These are phyloP conservation scores for Serilophus lunatus DNA, from an alignment of 2,113 vertebrate species.

Conservation along the genomic window DNA sequence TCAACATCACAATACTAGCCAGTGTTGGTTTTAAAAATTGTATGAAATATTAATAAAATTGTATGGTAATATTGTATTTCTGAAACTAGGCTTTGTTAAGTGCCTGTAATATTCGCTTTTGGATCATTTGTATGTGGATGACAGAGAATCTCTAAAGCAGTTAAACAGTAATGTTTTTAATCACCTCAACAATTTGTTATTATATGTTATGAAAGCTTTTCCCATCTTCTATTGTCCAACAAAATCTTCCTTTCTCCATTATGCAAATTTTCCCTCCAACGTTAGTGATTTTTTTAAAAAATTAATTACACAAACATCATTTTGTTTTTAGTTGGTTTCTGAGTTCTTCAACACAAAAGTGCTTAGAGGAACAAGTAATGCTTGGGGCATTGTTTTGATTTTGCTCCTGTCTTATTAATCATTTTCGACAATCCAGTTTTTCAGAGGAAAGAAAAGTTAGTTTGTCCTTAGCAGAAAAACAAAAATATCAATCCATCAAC, in stretches of 20 bases:
- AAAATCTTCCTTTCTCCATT: neutral
- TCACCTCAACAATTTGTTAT: neutral
- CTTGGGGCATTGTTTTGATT: neutral
- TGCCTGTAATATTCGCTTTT: conserved; percentile 27
- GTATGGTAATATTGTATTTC: conserved; percentile 60
- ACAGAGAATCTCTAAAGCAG: neutral
- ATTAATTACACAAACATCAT: neutral
- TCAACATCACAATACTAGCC: conserved; percentile 37
- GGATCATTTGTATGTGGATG: neutral
- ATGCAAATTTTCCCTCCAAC: neutral
- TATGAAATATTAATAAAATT: conserved; percentile 61
- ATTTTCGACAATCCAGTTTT: neutral
- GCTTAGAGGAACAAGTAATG: neutral
- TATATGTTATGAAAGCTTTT: conserved; percentile 2
- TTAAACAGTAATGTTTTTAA: neutral
- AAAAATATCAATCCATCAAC: neutral
- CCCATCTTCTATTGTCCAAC: neutral
- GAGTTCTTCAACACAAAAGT: neutral
- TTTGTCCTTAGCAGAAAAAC: neutral
- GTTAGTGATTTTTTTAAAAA: neutral
- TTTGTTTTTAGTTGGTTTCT: neutral
- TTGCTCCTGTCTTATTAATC: neutral
- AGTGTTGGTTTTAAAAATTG: conserved; percentile 55
- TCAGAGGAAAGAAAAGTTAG: neutral
- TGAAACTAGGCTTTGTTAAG: conserved; percentile 58